Evolutionary conservation across 2,797 vertebrate species (phyloP).

Genomic region (Calcarius lapponicus): DNA sequence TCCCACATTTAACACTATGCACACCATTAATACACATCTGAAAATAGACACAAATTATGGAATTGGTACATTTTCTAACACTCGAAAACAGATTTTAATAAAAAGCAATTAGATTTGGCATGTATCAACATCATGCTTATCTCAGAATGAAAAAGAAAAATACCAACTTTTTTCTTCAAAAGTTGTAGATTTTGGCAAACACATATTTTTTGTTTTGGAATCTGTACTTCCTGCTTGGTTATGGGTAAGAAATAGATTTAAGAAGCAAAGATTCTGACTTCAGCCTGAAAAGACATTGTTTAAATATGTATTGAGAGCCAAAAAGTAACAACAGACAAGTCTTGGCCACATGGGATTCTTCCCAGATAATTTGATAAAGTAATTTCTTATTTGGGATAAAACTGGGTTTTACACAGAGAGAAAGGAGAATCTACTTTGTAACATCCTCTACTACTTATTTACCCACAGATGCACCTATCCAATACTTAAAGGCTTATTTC

Average conservation of each 20-base stretch:
- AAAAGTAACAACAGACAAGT: not conserved
- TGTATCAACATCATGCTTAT: not conserved
- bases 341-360: not conserved
- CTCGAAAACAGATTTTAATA: not conserved
- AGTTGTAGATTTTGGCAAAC: not conserved
- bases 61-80: not conserved
- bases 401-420: not conserved
- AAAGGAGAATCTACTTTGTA: not conserved
- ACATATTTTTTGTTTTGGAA: not conserved
- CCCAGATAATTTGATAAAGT: not conserved
- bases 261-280: not conserved
- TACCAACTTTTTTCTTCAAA: not conserved
- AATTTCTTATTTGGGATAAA: not conserved
- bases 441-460: not conserved
- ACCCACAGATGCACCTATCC: not conserved
- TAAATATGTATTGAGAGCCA: not conserved
- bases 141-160: not conserved
- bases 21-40: not conserved
- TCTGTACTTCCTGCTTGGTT: not conserved
- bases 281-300: not conserved
- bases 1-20: not conserved
- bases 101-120: not conserved
- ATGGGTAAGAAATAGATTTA: not conserved
- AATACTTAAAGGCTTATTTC: not conserved
- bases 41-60: not conserved